Evolutionary conservation across 2,113 vertebrate species (phyloP), one percentile per base, ranked within the genome.

Genomic region (Polypterus bichir): DNA sequence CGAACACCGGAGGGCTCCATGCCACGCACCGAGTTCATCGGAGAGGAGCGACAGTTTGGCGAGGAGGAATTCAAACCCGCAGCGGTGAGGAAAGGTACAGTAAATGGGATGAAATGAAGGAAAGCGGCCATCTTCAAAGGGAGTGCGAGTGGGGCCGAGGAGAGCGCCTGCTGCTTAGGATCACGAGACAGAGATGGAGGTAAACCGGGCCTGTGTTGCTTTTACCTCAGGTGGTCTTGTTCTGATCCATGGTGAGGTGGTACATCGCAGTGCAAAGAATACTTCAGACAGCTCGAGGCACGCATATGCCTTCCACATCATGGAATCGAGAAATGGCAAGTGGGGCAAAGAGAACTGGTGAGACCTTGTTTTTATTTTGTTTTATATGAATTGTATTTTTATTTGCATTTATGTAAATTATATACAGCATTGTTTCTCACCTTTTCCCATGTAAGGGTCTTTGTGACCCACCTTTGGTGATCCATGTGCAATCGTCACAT

Each of bases 301-400:
- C 0, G 91, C 64, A 3, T 99, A 94, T 68, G 82, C 93, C 6
- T 94, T 99, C 83, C 96, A 99, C 1, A 61, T 98, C 57, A 94
- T 99, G 95, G 95, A 99, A 52, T 76, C 86, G 0, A 68, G 86
- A 54, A 82, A 76, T 66, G 89, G 91, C 0, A 47, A 11, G 61
- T 99, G 96, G 96, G 97, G 89, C 77, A 76, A 84, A 0, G 89
- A 93, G 46, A 99, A 99, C 82, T 99, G 96, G 96, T 98, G 76
- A 75, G 81, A 27, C 59, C 51, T 7, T 53, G 7, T 53, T 53
- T 10, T 53, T 8, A 8, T 8, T 53, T 27, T 27, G 27, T 27
- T 27, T 27, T 27, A 27, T 27, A 27, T 27, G 27, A 27, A 27
- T 27, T 27, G 27, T 27, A 27, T 27, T 27, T 27, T 27, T 27